Evolutionary conservation across 2,797 vertebrate species (phyloP), one percentile per base, ranked within the genome.

Genomic region (Channa striata): DNA sequence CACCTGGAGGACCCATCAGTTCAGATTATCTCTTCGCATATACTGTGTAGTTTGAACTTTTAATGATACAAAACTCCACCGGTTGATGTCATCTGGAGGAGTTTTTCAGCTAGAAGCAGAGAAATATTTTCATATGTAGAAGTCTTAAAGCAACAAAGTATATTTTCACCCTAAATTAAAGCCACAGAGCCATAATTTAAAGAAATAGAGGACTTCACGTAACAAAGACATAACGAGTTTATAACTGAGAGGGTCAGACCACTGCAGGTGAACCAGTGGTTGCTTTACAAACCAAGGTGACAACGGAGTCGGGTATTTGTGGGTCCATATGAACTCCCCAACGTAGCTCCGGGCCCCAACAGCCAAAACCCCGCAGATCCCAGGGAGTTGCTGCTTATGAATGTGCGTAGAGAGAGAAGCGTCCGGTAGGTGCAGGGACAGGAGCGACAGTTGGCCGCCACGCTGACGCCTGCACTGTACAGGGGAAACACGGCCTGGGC

Each of bases 281-380:
- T 30, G 0, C 30, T 70, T 63, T 60, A 87, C 93, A 91, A 78
- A 97, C 96, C 96, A 56, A 97, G 91, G 64, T 97, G 96, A 77
- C 96, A 97, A 46, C 96, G 93, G 57, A 97, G 91, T 0, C 96
- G 91, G 10, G 94, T 93, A 77, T 97, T 97, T 63, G 95, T 96
- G 63, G 95, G 95, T 67, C 96, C 96, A 6, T 96, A 96, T n/a
- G 93, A 91, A 40, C 94, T 92, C 14, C 94, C 93, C n/a, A 96
- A 74, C 1, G 90, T 88, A 8, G 93, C 91, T n/a, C 96, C 96
- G 0, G 96, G 95, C n/a, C 93, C 90, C 74, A 97, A 74, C 58
- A 96, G 83, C 74, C 94, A 95, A 82, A 96, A 97, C 30, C 95
- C 95, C 6, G 95, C 96, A 13, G 95, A 94, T 58, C 96, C 96